These are phyloP conservation scores for Dasypus novemcinctus DNA, from an alignment of 2,113 vertebrate genomes.

Conservation along the genomic window DNA sequence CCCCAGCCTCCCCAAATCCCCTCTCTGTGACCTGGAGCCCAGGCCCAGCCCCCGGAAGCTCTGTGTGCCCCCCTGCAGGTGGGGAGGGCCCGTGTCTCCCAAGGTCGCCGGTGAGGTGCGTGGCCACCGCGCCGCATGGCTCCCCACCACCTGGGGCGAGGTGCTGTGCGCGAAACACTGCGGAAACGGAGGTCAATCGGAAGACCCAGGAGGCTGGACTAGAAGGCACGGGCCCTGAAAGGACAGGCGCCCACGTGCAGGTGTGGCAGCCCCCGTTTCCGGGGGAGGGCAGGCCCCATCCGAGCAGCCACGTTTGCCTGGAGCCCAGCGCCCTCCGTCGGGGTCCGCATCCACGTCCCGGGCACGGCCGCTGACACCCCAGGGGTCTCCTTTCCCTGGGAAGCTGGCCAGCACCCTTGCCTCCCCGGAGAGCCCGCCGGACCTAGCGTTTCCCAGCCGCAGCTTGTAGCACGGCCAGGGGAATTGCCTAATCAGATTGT, in stretches of 20 bases:
- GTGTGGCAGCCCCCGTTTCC: background rate
- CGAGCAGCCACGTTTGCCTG: accelerated
- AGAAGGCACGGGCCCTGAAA: no score
- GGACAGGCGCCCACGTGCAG: accelerated
- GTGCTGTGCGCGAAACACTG: accelerated
- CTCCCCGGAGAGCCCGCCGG: background rate
- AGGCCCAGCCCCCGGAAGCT: background rate
- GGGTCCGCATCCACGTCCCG: accelerated
- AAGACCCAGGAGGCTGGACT: background rate
- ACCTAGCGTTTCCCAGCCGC: accelerated
- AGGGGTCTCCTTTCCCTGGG: background rate
- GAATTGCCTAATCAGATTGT: background rate
- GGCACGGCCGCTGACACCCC: accelerated
- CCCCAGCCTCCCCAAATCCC: background rate
- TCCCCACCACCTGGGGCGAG: accelerated
- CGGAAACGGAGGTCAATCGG: accelerated
- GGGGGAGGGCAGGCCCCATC: background rate
- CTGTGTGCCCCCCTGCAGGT: accelerated
- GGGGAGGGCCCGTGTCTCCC: background rate
- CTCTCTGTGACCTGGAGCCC: background rate
- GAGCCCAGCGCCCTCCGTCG: accelerated
- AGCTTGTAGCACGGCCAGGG: accelerated
- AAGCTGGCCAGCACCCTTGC: no score
- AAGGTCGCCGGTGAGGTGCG: accelerated
- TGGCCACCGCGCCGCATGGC: accelerated